Conservation (phyloP, 2,888 invertebrate species). For the Dryomyza anilis region DNA sequence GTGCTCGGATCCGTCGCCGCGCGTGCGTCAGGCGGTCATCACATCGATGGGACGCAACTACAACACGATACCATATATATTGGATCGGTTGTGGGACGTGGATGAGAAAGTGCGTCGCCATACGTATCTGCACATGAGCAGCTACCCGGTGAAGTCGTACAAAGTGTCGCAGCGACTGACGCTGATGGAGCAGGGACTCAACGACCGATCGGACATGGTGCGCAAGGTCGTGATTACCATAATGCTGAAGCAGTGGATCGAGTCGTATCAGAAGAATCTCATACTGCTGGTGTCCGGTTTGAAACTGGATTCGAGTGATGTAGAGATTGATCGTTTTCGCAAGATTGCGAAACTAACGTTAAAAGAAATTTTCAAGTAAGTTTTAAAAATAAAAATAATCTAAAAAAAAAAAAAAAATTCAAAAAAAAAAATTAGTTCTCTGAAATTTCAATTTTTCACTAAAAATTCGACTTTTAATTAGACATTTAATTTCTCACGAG, state of each 20-base stretch:
- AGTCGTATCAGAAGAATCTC: conserved; percentile 72
- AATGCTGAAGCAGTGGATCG: conserved; percentile 77
- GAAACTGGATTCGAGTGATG: conserved; percentile 71
- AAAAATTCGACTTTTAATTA: background rate
- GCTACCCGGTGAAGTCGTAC: conserved; percentile 62
- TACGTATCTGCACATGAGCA: conserved; percentile 62
- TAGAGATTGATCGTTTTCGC: conserved; percentile 68
- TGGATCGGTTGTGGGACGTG: conserved; percentile 77
- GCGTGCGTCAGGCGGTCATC: conserved; percentile 74
- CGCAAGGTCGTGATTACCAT: conserved; percentile 61
- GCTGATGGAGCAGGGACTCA: conserved; percentile 69
- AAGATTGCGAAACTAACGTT: conserved; percentile 65
- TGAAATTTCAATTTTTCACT: too few relatives aligned
- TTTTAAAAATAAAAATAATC: too few relatives aligned
- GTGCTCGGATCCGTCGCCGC: conserved; percentile 76
- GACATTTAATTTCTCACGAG: background rate
- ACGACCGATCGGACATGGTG: conserved; percentile 66
- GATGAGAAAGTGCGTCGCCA: conserved; percentile 74
- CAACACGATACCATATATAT: conserved; percentile 71
- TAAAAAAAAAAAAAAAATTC: background rate
- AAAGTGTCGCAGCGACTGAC: conserved; percentile 70
- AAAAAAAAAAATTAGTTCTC: background rate
- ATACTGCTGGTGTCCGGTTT: conserved; percentile 75
- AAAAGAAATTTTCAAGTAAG: conserved; percentile 65
- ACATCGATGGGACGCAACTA: conserved; percentile 75